Percentiles rank a stretch among this genome's conserved stretches.
These are phyloP conservation scores for Amphipoea oculea DNA, from an alignment of 2,888 invertebrate genomes.

Conservation along the genomic window DNA sequence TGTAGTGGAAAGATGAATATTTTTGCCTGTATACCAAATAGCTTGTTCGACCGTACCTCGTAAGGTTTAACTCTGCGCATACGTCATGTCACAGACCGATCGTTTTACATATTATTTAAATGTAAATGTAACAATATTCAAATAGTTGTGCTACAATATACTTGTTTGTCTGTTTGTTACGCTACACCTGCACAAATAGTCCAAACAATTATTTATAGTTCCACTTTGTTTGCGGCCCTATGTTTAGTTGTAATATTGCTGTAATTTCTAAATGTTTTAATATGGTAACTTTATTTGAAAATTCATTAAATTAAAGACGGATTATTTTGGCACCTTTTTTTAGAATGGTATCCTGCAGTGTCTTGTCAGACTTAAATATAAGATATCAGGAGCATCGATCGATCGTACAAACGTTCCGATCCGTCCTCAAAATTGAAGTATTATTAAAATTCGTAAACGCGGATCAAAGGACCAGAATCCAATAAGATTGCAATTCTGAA, in stretches of 20 bases:
- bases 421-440: background rate
- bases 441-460: background rate
- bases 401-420: background rate
- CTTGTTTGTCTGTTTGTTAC: constrained; percentile 55
- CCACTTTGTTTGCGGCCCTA: constrained; percentile 14
- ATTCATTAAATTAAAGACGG: background rate
- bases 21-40: too few species aligned
- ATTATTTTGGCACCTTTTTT: background rate
- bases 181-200: constrained; percentile 53
- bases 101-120: constrained; percentile 30
- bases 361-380: background rate
- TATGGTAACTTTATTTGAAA: background rate
- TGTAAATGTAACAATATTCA: constrained; percentile 30
- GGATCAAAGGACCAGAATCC: background rate
- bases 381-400: background rate
- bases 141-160: constrained; percentile 37
- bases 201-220: constrained; percentile 36
- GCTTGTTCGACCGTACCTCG: background rate
- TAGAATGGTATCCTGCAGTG: too few species aligned
- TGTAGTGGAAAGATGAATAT: too few species aligned
- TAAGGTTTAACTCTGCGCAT: background rate
- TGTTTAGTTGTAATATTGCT: constrained; percentile 19
- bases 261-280: background rate
- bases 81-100: constrained; percentile 10
- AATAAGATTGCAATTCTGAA: background rate